Evolutionary conservation across 2,797 vertebrate species (phyloP).

Genomic region (Enteromius anoplus): DNA sequence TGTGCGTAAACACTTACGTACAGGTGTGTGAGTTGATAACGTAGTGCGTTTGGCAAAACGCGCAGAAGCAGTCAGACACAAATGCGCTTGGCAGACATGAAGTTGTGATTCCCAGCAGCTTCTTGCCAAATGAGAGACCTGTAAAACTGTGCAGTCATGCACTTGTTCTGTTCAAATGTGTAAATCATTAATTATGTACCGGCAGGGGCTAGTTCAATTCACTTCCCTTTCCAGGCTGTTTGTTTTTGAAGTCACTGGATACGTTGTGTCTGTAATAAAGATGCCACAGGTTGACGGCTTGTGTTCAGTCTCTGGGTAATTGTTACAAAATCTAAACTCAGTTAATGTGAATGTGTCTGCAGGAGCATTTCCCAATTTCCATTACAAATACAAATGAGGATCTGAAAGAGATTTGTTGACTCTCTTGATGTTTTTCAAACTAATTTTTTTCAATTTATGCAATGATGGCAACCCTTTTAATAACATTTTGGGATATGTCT

Average conservation of each 20-base stretch:
- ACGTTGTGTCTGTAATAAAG: conserved; percentile 7
- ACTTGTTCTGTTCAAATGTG: conserved; percentile 22
- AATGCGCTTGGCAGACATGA: conserved; percentile 37
- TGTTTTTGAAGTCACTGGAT: conserved; percentile 21
- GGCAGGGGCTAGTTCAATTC: conserved; percentile 30
- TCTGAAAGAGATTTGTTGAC: background rate
- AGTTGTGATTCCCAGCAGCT: conserved; percentile 17
- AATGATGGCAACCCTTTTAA: background rate
- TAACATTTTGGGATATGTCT: background rate
- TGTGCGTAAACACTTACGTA: background rate
- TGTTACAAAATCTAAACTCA: conserved; percentile 10
- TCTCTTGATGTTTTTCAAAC: background rate
- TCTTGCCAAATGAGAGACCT: conserved; percentile 43
- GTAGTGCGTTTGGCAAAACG: conserved; percentile 32
- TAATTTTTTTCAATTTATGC: background rate
- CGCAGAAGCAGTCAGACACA: conserved; percentile 28
- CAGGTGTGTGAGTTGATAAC: conserved; percentile 34
- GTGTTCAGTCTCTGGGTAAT: conserved; percentile 7
- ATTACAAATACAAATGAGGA: background rate
- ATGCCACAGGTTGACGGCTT: conserved; percentile 36
- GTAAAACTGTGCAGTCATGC: conserved; percentile 29
- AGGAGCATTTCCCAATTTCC: too few species aligned
- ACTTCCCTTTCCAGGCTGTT: conserved; percentile 36
- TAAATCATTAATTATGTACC: conserved; percentile 46
- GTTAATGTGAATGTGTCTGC: conserved; percentile 1